Evolutionary conservation across 2,888 invertebrate genomes (phyloP), one percentile per base, ranked within the genome.

Genomic region (Gymnoscelis rufifasciata): DNA sequence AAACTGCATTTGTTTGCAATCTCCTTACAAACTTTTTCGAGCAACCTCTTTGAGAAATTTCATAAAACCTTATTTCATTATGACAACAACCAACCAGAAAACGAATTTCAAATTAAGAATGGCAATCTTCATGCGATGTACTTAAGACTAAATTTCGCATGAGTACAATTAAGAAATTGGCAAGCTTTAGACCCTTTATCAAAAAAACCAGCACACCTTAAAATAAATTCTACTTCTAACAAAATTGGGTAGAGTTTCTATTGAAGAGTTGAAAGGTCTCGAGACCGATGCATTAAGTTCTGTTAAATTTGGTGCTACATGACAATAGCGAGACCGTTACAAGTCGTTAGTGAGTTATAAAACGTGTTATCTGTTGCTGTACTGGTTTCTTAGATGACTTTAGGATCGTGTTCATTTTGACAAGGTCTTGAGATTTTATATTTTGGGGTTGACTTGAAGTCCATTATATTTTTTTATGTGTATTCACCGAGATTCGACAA

Each of bases 1-100:
- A 67, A 62, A 65, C 67, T 81, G 82, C 83, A 78, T 80, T 81
- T 78, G 72, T 73, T 83, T 83, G 84, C 79, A 84, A 86, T 84
- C 73, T 82, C 66, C 63, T 75, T 73, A 57, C 24, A 58, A 64
- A 48, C 28, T 56, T 60, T 55, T 27, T 43, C 52, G 52, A 59
- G 52, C 57, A 43, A 4, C 2, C 10, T 33, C 23, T 14, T 33
- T 33, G 31, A 13, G 30, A 15, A 15, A 19, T 19, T 19, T 19
- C 19, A 3, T 19, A 19, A 19, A 19, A 19, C 2, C 19, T 0
- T 3, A 6, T 1, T 5, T 1, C n/a, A n/a, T n/a, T n/a, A n/a
- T n/a, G n/a, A n/a, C n/a, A n/a, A n/a, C n/a, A n/a, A n/a, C n/a
- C n/a, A n/a, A n/a, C n/a, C n/a, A n/a, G n/a, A n/a, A n/a, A n/a